Evolutionary conservation across 1,140 invertebrate species (phyloP), one percentile per base, ranked within the genome.

Genomic region (Gryllus bimaculatus): DNA sequence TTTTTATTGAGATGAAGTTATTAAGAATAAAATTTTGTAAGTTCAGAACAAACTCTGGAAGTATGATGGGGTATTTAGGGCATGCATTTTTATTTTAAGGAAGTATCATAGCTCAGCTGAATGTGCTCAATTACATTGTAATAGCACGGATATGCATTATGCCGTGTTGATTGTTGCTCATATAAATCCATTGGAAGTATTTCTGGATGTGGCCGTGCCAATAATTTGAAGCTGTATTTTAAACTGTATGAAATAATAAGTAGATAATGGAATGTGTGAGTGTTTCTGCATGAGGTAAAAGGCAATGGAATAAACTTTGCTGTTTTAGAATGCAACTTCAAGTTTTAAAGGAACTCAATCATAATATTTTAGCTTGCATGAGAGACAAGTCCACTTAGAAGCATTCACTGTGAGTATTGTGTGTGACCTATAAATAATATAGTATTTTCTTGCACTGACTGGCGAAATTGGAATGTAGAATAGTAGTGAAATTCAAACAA

Each of bases 71-170:
- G 54, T 66, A 10, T 13, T 13, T 18, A 66, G 54, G 26, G 54
- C 54, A 66, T 66, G 54, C 18, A 66, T 13, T 66, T 66, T 10
- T 13, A 66, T 66, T 66, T 66, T 10, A 66, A 66, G 54, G 54
- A 66, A 66, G 54, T 66, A 7, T 66, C 54, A 66, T 66, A 18
- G 18, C 54, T 66, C 54, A 66, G 54, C 54, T 66, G 54, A 66
- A 66, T 66, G 54, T 66, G 54, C 54, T 66, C 54, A 66, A 66
- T 66, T 66, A 66, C 54, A 66, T 66, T 66, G 54, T 66, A 66
- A 66, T 66, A 66, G 54, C 54, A 66, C 18, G 54, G 54, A 13
- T 66, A 10, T 18, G 18, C 54, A 66, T 18, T 10, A 66, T 66
- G 54, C 54, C 54, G 18, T 66, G 54, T 66, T 66, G 54, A 13